Evolutionary conservation across 2,113 vertebrate species (phyloP), one percentile per base, ranked within the genome.

Genomic region (Rhinichthys klamathensis): DNA sequence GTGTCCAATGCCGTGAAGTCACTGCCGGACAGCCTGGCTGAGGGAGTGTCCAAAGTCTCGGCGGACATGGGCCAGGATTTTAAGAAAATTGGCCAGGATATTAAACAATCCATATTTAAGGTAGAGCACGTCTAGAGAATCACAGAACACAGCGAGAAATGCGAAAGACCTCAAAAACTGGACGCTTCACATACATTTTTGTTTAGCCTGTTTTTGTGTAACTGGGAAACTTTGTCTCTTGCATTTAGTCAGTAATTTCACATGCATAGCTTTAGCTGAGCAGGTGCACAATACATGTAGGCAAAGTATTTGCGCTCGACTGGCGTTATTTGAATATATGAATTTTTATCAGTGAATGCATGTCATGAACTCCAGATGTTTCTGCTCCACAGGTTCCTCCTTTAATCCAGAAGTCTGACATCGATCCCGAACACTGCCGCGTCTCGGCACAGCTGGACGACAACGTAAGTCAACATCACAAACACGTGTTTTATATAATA

Each of bases 11-110:
- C 96, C 27, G 98, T 99, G 87, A 99, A 99, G 94, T 95, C 96
- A 54, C 92, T 99, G 90, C 98, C 98, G 73, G 98, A 99, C 95
- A 99, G 97, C 91, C 94, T 99, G 92, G 97, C 97, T 70, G 98
- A 99, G 91, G 98, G 98, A 90, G 97, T 99, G 97, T 99, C 92
- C 92, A 99, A 98, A 92, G 97, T 99, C 92, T 98, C 98, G 58
- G 98, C 99, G 93, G 99, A 99, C 95, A 95, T 99, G 97, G 98
- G 97, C 90, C 98, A 56, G 96, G 93, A 99, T 98, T 98, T 97
- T 80, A 98, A 99, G 92, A 96, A 96, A 91, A 87, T 99, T 89
- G 97, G 98, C 91, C 98, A 99, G 95, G 98, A 99, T 92, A 93
- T 99, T 93, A 97, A 96, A 92, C 97, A 98, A 90, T 98, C 97